Base-by-base conservation (phyloP, 2,113 vertebrate species). In the Notiomystis cincta region DNA sequence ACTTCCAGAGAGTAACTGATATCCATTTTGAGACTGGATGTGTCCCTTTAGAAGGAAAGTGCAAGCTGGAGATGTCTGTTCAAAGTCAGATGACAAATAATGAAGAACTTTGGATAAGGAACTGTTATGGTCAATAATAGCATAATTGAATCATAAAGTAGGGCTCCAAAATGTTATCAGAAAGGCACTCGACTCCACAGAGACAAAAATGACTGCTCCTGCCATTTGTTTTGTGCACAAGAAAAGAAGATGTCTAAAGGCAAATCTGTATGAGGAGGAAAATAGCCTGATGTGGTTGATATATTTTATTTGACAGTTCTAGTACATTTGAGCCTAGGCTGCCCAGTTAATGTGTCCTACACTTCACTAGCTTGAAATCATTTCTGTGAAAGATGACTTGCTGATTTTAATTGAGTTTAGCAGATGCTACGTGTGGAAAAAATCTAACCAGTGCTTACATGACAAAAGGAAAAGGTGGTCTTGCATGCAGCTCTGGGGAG, bases 341-440 rank as follows among this genome's bases (percentile, higher is more conserved):
- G 91, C 87, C 94, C 72, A 96, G 96, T 96, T 97, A 94, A 91
- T 90, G 96, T 91, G 92, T 94, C 89, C 95, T 96, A 95, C 88
- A 92, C 83, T 97, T 96, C 94, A 96, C 90, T 97, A 94, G 91
- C 95, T 97, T 97, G 96, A 98, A 98, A 90, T 97, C 45, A 98
- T 97, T 97, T 95, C 87, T 80, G 27, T 82, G 94, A 96, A 97
- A 94, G 94, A 90, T 96, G 95, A 89, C 83, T 97, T 96, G 78
- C 92, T 97, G 96, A 96, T 96, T 94, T 95, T 93, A 83, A 96
- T 93, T 85, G 88, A 96, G 90, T 96, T 90, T 95, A 94, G 84
- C 91, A 95, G 94, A 88, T 95, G 88, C 62, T 88, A 82, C 58
- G 53, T 91, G 95, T 95, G 97, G 97, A 94, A 97, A 93, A 93